Base-by-base conservation (phyloP, 2,888 invertebrate genomes). In the Meta bourneti region DNA sequence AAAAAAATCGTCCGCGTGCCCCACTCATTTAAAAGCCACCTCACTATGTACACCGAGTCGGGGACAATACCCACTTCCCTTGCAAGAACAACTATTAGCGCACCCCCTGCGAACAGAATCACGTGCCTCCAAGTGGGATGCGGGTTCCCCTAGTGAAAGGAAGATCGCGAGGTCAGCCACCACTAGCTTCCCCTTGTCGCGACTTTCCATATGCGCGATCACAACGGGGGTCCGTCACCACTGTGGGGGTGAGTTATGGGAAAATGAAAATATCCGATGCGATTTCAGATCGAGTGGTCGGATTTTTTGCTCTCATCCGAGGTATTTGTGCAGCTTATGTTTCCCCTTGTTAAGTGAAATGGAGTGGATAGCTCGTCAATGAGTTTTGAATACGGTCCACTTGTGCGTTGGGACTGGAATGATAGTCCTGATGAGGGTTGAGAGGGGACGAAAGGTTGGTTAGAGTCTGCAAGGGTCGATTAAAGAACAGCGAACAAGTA, bases 21-120 rank as follows among this genome's bases (percentile, higher is more conserved):
- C 83, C 75, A 34, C 80, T 34, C 83, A 77, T 77, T 89, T 83
- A 69, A 89, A 89, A 89, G 89, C 83, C 83, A 83, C 83, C 89
- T 87, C 54, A 54, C 81, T 6, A 82, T n/a, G 49, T 77, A 77
- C 77, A 77, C 70, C 77, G 54, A 74, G 13, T 74, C 20, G 70
- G 51, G 49, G 70, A 89, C 89, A 89, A 89, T 78, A 54, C 74
- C 16, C 51, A 71, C 48, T 61, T 80, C 52, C 78, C 78, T n/a
- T 70, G 52, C 82, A 71, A 89, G 78, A 77, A 78, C 89, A 83
- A 83, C 89, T 78, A 83, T 83, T 78, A 71, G 83, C 19, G 78
- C 19, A 71, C 89, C 78, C 89, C 89, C 89, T 83, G 83, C 70
- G 70, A 77, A 75, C 77, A 77, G 0, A 77, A 89, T 82, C 89